phyloP scores from a whole-genome alignment of 2,888 invertebrate genomes.

The Agrotis ipsilon region DNA sequence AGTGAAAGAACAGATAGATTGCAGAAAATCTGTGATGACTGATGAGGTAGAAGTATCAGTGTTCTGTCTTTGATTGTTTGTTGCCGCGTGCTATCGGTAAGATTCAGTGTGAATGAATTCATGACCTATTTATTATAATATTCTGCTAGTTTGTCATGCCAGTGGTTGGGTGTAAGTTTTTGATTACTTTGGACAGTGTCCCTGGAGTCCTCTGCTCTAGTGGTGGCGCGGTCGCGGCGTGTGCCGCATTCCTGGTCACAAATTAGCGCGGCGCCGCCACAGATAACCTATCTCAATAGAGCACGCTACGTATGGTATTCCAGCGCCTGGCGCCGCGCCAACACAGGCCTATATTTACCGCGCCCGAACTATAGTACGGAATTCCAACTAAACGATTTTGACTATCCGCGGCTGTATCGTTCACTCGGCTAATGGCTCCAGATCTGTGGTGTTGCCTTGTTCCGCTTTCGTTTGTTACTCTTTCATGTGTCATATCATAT shows the following conservation, averaged over 20 bases:
- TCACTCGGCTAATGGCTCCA: constrained; percentile 33
- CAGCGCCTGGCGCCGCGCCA: constrained; percentile 65
- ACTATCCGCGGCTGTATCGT: constrained; percentile 47
- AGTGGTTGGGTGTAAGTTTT: neutral
- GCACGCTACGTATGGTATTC: constrained; percentile 64
- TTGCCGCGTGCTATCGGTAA: no score
- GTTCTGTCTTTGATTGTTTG: no score
- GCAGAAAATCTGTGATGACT: no score
- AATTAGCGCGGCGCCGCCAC: constrained; percentile 41
- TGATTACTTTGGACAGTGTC: constrained; percentile 1
- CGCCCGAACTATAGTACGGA: constrained; percentile 41
- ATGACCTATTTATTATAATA: neutral
- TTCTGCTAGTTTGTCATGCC: neutral
- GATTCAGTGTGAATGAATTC: neutral
- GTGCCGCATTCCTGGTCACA: constrained; percentile 43
- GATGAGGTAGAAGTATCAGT: no score
- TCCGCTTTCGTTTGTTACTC: constrained; percentile 23
- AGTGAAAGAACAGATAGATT: no score
- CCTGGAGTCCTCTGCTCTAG: neutral
- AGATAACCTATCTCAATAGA: constrained; percentile 67
- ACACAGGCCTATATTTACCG: constrained; percentile 61
- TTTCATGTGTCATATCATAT: constrained; percentile 25
- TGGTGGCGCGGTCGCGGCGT: constrained; percentile 9
- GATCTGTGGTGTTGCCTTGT: constrained; percentile 10
- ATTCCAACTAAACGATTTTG: constrained; percentile 56